Evolutionary conservation across 1,140 invertebrate species (phyloP).

Genomic region (Gonioctena quinquepunctata): DNA sequence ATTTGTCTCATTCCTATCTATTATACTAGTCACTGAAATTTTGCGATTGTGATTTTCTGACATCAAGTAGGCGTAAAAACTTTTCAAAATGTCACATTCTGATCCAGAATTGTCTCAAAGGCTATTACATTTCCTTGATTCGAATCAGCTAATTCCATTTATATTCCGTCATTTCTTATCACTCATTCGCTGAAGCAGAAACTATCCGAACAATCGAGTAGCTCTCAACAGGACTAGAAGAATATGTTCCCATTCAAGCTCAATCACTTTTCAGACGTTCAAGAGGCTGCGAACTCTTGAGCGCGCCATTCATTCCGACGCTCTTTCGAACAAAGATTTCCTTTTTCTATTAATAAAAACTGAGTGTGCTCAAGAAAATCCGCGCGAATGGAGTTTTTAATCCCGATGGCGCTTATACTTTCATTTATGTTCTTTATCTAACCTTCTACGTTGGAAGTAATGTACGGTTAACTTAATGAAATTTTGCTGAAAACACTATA

Average conservation of each 20-base stretch:
- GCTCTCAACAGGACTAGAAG: too few species aligned
- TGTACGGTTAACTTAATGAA: neutral
- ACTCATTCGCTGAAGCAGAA: too few species aligned
- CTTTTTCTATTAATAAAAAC: neutral
- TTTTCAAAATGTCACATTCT: too few species aligned
- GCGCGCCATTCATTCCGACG: neutral
- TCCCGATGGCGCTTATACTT: neutral
- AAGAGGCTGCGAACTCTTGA: neutral
- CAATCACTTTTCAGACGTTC: neutral
- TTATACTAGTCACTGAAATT: too few species aligned
- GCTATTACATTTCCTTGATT: too few species aligned
- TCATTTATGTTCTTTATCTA: neutral
- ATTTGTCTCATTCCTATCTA: too few species aligned
- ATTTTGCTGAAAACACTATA: neutral
- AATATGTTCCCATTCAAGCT: neutral
- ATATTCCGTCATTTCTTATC: too few species aligned
- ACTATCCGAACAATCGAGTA: too few species aligned
- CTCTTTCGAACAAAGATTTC: neutral
- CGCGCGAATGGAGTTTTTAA: neutral
- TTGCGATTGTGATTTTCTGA: too few species aligned
- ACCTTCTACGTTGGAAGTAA: neutral
- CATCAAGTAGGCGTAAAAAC: too few species aligned
- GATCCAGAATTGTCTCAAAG: too few species aligned
- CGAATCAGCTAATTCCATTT: too few species aligned
- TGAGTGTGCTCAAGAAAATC: neutral